These are phyloP conservation scores for Papilio helenus DNA, from an alignment of 1,140 invertebrate species.

Conservation along the genomic window DNA sequence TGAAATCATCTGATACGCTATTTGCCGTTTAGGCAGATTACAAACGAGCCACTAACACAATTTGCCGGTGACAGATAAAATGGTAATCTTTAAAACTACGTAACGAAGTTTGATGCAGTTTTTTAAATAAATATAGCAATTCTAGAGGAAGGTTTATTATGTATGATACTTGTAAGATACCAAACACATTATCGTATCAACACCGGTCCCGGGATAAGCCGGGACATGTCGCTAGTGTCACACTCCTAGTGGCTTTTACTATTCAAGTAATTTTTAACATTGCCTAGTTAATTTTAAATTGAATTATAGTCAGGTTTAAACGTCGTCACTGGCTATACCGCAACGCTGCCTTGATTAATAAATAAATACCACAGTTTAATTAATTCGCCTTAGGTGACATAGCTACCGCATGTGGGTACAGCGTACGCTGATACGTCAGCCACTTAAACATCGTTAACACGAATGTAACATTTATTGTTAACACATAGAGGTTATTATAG, in stretches of 20 bases:
- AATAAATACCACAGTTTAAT: constrained; percentile 52
- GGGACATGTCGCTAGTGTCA: no score
- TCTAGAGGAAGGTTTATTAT: no score
- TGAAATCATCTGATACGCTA: no score
- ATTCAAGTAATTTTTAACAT: neutral
- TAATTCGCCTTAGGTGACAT: constrained; percentile 54
- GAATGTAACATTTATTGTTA: constrained; percentile 32
- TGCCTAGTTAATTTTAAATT: neutral
- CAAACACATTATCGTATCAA: no score
- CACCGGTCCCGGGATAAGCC: no score
- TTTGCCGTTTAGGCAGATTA: no score
- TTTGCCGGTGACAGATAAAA: no score
- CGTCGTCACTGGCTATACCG: constrained; percentile 23
- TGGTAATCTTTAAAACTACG: no score
- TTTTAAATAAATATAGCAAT: no score
- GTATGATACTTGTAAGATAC: no score
- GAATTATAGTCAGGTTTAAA: constrained; percentile 13
- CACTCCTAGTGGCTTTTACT: neutral
- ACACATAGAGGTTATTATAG: constrained; percentile 19
- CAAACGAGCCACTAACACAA: no score
- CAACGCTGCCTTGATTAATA: constrained; percentile 47
- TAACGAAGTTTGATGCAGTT: no score
- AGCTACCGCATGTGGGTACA: constrained; percentile 29
- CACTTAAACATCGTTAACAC: neutral
- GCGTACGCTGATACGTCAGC: neutral